Base-by-base conservation (phyloP, 2,113 vertebrate genomes). In the Phalacrocorax carbo region DNA sequence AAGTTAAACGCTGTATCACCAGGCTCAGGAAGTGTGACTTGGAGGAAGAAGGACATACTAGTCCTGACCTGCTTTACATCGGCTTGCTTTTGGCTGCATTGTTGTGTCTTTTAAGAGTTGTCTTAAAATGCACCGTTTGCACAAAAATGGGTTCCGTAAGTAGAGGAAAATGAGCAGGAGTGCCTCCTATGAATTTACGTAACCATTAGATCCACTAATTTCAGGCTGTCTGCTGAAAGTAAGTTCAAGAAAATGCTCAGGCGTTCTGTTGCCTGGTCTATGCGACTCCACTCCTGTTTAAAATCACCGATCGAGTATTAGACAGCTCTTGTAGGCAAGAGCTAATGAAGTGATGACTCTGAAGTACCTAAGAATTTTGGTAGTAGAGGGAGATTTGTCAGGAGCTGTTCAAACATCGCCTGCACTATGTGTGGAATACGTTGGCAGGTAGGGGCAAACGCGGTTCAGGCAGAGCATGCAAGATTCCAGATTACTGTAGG, bases 371-470 rank as follows among this genome's bases (percentile, higher is more conserved):
- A 27, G 51, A 71, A 17, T 42, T n/a, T 15, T 0, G 8, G 15
- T 48, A 34, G 13, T 13, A 52, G 81, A 68, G 51, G 48, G 30
- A 52, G 44, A n/a, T 42, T 49, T 73, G 44, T 82, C 72, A 61
- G 65, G 44, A 60, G 72, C n/a, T 83, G 8, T 60, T 42, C 40
- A 51, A 19, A 71, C 19, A 19, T 23, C 44, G 58, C 48, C 57
- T 10, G 20, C 9, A 2, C 10, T 4, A 7, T 6, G 32, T 42
- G 68, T 48, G 17, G 44, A 25, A 27, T 18, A 7, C 3, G 0
- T 23, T 46, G 58, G 48, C 49, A 48, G 65, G 61, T 36, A 52
- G 23, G 34, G 12, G 25, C 36, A 57, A 11, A 25, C 2, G 22
- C 44, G 8, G 46, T 40, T 91, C 15, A 16, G 75, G 40, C 20